Evolutionary conservation across 1,140 invertebrate genomes (phyloP), one percentile per base, ranked within the genome.

Genomic region (Hylaeus anthracinus): DNA sequence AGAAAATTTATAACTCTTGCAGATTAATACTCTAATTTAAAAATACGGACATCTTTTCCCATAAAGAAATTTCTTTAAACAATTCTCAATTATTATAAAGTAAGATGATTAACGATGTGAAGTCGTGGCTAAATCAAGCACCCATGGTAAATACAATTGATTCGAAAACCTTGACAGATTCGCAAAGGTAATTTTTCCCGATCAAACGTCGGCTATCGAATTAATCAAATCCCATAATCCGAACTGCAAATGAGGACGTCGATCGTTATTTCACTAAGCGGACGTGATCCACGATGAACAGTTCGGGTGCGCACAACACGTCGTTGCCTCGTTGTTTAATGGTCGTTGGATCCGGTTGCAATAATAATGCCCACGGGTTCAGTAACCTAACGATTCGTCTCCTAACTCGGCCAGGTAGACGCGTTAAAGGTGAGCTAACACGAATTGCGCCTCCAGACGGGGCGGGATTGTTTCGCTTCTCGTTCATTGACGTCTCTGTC

Each of bases 241-340:
- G 12, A 56, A 10, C 56, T 41, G 60, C 70, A 80, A 80, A 80
- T 85, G 72, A 75, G 72, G 14, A 66, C 77, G 26, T 60, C 41
- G 56, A 83, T 83, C 63, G 73, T 78, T 83, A 41, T 69, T 71
- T 76, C 56, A 5, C 56, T 69, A 69, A 69, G 56, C 67, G 48
- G 55, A 84, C 66, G 55, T 76, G 67, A 82, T 82, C 69, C 81
- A 71, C 75, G 65, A 12, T 51, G 81, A 72, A 73, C 72, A 75
- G 41, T 77, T 70, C 48, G 56, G 26, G n/a, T 15, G 48, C 26
- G 55, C 63, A 58, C 74, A 79, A 72, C 80, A 72, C 81, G 56
- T 80, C 77, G 71, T 74, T 74, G 65, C 56, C 81, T 5, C 77
- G 77, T 80, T 83, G 81, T 80, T 83, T 83, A 83, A 83, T 83